Percentiles rank a stretch among this genome's conserved stretches.
Conservation (phyloP, 2,888 invertebrate genomes). For the Cataglyphis livida region DNA sequence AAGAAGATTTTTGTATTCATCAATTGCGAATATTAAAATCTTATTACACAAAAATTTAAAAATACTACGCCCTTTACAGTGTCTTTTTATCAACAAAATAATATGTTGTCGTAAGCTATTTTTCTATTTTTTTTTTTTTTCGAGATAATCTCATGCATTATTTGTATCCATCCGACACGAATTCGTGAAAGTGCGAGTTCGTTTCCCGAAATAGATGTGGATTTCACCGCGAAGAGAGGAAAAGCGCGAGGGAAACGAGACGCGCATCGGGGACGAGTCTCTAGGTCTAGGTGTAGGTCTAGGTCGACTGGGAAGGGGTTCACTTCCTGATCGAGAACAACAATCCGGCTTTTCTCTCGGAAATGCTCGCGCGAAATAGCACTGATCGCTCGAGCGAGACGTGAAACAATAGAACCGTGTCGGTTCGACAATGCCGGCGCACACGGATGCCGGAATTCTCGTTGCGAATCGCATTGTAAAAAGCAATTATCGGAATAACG, state of each 20-base stretch:
- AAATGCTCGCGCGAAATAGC: conserved; percentile 52
- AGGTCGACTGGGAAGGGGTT: conserved; percentile 73
- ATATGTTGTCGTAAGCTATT: too few relatives aligned
- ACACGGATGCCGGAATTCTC: neutral
- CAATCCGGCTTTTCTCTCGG: conserved; percentile 71
- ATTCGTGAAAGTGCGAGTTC: conserved; percentile 61
- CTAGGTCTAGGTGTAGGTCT: conserved; percentile 73
- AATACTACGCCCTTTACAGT: too few relatives aligned
- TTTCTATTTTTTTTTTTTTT: neutral
- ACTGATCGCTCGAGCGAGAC: conserved; percentile 29
- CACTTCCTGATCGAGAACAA: conserved; percentile 76
- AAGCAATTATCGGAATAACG: neutral
- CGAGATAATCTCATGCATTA: neutral
- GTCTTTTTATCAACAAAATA: too few relatives aligned
- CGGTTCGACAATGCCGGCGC: neutral
- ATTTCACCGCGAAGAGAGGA: conserved; percentile 70
- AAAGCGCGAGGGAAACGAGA: conserved; percentile 70
- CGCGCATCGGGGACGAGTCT: conserved; percentile 46
- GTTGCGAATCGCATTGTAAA: neutral
- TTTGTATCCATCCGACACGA: conserved; percentile 20
- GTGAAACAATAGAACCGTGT: conserved; percentile 2
- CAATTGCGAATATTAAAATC: neutral
- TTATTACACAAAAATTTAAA: neutral
- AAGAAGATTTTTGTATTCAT: neutral
- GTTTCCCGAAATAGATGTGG: conserved; percentile 57